Evolutionary conservation across 2,113 vertebrate genomes (phyloP).

Genomic region (Tetraodon nigroviridis): DNA sequence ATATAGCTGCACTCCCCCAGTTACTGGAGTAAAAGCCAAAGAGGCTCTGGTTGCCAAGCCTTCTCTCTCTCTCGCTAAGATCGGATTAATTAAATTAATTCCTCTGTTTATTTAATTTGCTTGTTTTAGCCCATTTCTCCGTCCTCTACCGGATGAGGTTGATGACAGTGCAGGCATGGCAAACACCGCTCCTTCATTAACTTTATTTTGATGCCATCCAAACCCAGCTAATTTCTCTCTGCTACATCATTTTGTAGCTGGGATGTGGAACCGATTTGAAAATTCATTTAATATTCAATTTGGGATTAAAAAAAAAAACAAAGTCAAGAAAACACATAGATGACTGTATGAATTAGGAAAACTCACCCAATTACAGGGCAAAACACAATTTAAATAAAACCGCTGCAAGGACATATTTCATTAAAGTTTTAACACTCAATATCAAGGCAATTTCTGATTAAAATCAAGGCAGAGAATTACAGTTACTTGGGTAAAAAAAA

Average conservation of each 20-base stretch:
- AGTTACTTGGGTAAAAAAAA: slow-evolving; percentile 34
- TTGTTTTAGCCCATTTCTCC: slow-evolving; percentile 1
- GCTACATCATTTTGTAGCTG: slow-evolving; percentile 12
- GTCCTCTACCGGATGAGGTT: slow-evolving; percentile 14
- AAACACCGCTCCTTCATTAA: slow-evolving; percentile 8
- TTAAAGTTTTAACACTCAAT: slow-evolving; percentile 66
- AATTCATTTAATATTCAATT: slow-evolving; percentile 57
- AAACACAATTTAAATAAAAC: slow-evolving; percentile 66
- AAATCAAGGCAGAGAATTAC: slow-evolving; percentile 47
- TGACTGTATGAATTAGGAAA: slow-evolving; percentile 57
- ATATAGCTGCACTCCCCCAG: slow-evolving; percentile 41
- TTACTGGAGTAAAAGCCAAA: slow-evolving; percentile 30
- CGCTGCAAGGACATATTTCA: slow-evolving; percentile 62
- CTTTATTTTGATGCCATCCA: neutral
- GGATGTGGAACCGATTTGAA: slow-evolving; percentile 26
- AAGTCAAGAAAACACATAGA: slow-evolving; percentile 1
- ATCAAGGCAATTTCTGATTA: slow-evolving; percentile 57
- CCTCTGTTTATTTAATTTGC: slow-evolving; percentile 7
- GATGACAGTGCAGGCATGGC: neutral
- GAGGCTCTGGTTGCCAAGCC: slow-evolving; percentile 37
- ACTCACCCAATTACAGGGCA: slow-evolving; percentile 60
- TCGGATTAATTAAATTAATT: slow-evolving; percentile 25
- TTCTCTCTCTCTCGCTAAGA: slow-evolving; percentile 20
- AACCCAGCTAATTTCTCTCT: slow-evolving; percentile 20
- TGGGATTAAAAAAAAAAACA: slow-evolving; percentile 53